A percentile compares a stretch with the other conserved stretches of the same genome.
phyloP scores from a whole-genome alignment of 1,140 invertebrate species.

The Lepidurus couesii region DNA sequence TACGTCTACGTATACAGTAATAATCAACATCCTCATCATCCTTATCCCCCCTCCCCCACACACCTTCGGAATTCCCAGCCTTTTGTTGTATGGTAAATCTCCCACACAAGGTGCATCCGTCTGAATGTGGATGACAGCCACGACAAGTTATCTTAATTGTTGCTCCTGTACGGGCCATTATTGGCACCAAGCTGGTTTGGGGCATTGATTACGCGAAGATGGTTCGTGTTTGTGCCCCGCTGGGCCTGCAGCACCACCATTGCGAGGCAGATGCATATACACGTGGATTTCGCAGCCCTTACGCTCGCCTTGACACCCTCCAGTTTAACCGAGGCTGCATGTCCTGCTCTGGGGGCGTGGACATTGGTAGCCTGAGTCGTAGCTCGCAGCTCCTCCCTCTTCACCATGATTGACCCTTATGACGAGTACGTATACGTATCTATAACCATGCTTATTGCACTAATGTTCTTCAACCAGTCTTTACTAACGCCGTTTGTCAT shows the following conservation, averaged over 20 bases:
- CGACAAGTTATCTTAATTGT: background rate
- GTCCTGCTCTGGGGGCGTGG: slow-evolving; percentile 12
- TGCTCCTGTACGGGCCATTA: background rate
- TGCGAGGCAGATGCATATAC: slow-evolving; percentile 17
- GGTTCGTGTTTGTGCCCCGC: slow-evolving; percentile 20
- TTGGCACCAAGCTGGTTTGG: background rate
- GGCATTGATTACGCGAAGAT: slow-evolving; percentile 21
- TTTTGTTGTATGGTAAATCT: background rate
- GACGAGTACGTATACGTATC: background rate
- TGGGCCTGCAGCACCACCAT: background rate
- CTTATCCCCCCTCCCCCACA: background rate
- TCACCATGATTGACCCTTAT: slow-evolving; percentile 8
- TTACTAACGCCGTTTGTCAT: too few species aligned
- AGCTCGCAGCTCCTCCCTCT: background rate
- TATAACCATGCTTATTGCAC: background rate
- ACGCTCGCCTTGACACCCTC: slow-evolving; percentile 12
- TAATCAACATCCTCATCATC: slow-evolving; percentile 9
- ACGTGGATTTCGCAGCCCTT: slow-evolving; percentile 20
- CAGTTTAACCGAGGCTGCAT: background rate
- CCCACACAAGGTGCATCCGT: slow-evolving; percentile 16
- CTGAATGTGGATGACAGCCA: slow-evolving; percentile 2
- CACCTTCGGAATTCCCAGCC: background rate
- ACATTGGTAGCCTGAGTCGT: slow-evolving; percentile 4
- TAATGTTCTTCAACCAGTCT: too few species aligned
- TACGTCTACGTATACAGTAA: background rate